A percentile compares a stretch with the other conserved stretches of the same genome.
Conservation (phyloP, 2,888 invertebrate species). For the Platycheirus albimanus region DNA sequence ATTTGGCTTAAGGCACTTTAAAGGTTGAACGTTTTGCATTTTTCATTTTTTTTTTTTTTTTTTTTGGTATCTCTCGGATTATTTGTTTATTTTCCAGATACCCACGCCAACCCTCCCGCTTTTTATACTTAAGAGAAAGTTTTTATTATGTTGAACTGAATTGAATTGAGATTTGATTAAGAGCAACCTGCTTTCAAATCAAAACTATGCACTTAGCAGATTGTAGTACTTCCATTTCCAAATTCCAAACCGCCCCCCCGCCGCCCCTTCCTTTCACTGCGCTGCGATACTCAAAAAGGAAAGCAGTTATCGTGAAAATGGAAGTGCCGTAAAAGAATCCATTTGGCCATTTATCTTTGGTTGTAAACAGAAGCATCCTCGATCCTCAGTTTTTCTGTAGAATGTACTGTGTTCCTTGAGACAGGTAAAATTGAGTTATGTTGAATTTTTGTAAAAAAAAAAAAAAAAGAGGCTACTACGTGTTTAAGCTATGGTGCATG, state of each 20-base stretch:
- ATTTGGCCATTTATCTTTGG: conserved; percentile 60
- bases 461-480: conserved; percentile 16
- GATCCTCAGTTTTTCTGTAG: conserved; percentile 41
- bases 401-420: conserved; percentile 51
- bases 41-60: not conserved
- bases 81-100: too few species aligned
- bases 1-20: conserved; percentile 32
- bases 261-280: too few species aligned
- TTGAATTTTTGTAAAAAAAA: conserved; percentile 56
- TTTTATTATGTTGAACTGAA: conserved; percentile 43
- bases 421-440: conserved; percentile 68
- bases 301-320: conserved; percentile 60
- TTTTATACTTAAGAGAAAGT: not conserved
- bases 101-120: not conserved
- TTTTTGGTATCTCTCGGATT: too few species aligned
- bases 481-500: not conserved
- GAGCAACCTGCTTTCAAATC: conserved; percentile 67
- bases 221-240: too few species aligned
- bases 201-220: conserved; percentile 73
- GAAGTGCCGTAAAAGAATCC: conserved; percentile 58
- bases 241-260: conserved; percentile 15
- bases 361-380: conserved; percentile 60
- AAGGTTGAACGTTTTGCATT: conserved; percentile 37
- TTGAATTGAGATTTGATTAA: conserved; percentile 69
- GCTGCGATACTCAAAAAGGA: too few species aligned